A percentile compares a stretch with the other conserved stretches of the same genome.
Conservation (phyloP, 37 sponge, comb jelly and placozoan species). For the Crambe crambe region DNA sequence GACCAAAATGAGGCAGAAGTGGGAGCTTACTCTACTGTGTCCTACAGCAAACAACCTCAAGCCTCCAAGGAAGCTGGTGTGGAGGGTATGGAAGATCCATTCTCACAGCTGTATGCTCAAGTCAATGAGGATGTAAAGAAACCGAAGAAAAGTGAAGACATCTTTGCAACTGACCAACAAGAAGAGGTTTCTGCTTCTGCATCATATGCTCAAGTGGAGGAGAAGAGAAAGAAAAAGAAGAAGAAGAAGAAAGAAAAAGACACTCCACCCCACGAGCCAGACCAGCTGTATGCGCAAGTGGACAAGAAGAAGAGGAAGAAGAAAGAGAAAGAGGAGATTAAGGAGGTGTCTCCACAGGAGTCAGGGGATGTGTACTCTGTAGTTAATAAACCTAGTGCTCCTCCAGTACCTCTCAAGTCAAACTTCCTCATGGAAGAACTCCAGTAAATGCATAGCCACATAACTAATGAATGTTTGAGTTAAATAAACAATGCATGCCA, state of each 20-base stretch:
- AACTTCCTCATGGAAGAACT: not conserved
- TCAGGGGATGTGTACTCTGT: not conserved
- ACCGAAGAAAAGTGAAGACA: not conserved
- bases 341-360: not conserved
- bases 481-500: too few relatives aligned
- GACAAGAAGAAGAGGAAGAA: not conserved
- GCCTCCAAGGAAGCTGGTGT: not conserved
- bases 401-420: not conserved
- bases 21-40: not conserved
- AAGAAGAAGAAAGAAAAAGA: too few relatives aligned
- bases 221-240: not conserved
- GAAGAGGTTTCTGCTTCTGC: not conserved
- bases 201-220: not conserved
- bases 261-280: too few relatives aligned
- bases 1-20: too few relatives aligned
- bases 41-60: not conserved
- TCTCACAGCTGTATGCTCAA: not conserved
- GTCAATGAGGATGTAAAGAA: not conserved
- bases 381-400: not conserved
- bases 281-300: not conserved
- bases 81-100: not conserved
- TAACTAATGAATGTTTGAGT: too few relatives aligned
- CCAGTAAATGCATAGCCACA: too few relatives aligned
- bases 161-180: not conserved
- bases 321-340: not conserved